Percentiles rank a stretch among this genome's conserved stretches.
Conservation (phyloP, 2,113 vertebrate genomes). For the Saccopteryx bilineata region DNA sequence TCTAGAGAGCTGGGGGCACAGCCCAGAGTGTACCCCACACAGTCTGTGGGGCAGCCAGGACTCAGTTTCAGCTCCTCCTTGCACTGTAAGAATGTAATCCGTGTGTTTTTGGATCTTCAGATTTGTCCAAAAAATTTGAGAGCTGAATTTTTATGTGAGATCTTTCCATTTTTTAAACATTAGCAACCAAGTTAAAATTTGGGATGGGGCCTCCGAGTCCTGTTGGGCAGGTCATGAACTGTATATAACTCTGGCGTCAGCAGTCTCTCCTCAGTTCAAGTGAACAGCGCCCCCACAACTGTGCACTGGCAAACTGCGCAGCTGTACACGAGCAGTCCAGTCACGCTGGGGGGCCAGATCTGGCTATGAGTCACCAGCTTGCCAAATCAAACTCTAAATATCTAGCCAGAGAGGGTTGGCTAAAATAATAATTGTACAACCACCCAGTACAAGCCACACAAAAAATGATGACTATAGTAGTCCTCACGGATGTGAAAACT, state of each 20-base stretch:
- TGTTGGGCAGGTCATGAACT: neutral
- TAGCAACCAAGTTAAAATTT: neutral
- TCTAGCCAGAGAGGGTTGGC: neutral
- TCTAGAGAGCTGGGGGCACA: fast-evolving
- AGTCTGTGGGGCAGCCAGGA: fast-evolving
- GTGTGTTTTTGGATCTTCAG: neutral
- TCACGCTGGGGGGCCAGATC: neutral
- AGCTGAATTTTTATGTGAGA: neutral
- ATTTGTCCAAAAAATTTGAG: neutral
- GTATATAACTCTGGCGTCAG: neutral
- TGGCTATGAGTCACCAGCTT: neutral
- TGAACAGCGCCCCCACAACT: fast-evolving
- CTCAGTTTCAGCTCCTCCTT: neutral
- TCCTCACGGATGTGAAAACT: neutral
- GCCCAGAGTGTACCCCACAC: fast-evolving
- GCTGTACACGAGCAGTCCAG: fast-evolving
- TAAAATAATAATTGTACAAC: fast-evolving
- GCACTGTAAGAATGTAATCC: neutral
- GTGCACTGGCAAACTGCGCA: fast-evolving
- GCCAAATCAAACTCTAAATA: neutral
- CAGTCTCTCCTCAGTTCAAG: fast-evolving
- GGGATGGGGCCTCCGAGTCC: neutral
- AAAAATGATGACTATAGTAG: neutral
- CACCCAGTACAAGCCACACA: neutral
- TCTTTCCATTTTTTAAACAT: neutral